Evolutionary conservation across 2,888 invertebrate species (phyloP).

Genomic region (Chironomus tentans): DNA sequence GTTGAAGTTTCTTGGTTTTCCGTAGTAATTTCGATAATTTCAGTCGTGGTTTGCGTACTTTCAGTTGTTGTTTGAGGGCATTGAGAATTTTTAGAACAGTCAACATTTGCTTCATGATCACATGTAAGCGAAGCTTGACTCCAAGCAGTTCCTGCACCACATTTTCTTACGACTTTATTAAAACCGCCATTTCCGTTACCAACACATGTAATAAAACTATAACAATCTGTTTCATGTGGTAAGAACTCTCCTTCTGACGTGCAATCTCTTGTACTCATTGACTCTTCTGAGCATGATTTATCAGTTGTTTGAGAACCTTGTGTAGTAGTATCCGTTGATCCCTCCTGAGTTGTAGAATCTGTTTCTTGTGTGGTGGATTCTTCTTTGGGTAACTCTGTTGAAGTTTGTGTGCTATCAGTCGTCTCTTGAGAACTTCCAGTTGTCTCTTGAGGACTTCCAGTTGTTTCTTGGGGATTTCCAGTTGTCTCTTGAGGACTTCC

Average conservation of each 20-base stretch:
- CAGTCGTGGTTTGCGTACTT: conserved; percentile 35
- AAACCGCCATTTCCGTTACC: conserved; percentile 41
- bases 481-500: conserved; percentile 30
- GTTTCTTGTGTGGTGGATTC: background rate
- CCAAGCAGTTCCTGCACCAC: conserved; percentile 50
- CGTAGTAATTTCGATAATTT: background rate
- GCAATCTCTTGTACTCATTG: conserved; percentile 36
- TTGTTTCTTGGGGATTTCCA: background rate
- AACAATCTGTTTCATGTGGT: conserved; percentile 46
- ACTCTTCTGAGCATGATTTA: background rate
- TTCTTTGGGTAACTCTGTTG: conserved; percentile 26
- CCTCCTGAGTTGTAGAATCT: background rate
- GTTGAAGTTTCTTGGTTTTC: background rate
- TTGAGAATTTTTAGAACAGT: background rate
- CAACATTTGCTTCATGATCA: background rate
- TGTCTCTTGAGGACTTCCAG: background rate
- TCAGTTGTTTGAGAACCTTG: conserved; percentile 12
- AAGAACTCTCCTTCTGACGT: conserved; percentile 40
- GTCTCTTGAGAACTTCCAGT: conserved; percentile 28
- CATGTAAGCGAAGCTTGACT: conserved; percentile 37
- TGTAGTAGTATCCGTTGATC: background rate
- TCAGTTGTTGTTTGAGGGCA: conserved; percentile 31
- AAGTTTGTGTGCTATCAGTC: conserved; percentile 28
- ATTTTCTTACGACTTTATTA: conserved; percentile 45
- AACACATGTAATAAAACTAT: conserved; percentile 54